phyloP scores from a whole-genome alignment of 2,888 invertebrate genomes.

The Uloborus plumipes region DNA sequence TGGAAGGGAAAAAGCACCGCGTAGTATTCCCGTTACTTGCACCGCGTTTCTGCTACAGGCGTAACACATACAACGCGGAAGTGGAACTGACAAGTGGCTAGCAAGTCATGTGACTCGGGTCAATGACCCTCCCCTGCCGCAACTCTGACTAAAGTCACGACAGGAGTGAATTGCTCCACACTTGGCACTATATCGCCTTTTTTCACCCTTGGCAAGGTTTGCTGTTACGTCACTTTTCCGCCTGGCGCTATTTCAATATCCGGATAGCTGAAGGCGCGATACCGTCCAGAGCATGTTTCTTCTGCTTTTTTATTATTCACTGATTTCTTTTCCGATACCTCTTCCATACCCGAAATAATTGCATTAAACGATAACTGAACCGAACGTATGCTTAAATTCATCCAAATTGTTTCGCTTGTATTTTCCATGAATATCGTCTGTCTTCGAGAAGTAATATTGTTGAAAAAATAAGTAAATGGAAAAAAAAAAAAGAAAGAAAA shows the following conservation, averaged over 20 bases:
- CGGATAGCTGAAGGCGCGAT: not conserved
- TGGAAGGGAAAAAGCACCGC: not conserved
- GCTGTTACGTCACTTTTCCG: conserved; percentile 33
- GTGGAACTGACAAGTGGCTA: conserved; percentile 55
- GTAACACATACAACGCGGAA: conserved; percentile 60
- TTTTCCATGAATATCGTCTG: too few species aligned
- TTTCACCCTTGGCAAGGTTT: conserved; percentile 15
- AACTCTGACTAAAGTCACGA: conserved; percentile 15
- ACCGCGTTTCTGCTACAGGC: conserved; percentile 15
- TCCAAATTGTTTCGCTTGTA: too few species aligned
- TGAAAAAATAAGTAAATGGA: too few species aligned
- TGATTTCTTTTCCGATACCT: too few species aligned
- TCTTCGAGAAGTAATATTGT: too few species aligned
- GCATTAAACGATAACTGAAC: too few species aligned
- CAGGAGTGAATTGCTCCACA: conserved; percentile 37
- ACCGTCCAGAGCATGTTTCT: too few species aligned
- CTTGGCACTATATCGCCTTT: conserved; percentile 42
- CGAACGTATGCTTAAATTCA: too few species aligned
- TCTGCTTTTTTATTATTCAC: too few species aligned
- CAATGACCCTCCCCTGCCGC: conserved; percentile 45
- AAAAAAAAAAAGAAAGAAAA: too few species aligned
- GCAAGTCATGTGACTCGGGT: conserved; percentile 52
- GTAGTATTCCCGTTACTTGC: conserved; percentile 27
- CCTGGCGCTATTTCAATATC: conserved; percentile 46
- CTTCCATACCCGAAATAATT: too few species aligned